phyloP scores from a whole-genome alignment of 1,140 invertebrate species.

The Coelopa frigida region DNA sequence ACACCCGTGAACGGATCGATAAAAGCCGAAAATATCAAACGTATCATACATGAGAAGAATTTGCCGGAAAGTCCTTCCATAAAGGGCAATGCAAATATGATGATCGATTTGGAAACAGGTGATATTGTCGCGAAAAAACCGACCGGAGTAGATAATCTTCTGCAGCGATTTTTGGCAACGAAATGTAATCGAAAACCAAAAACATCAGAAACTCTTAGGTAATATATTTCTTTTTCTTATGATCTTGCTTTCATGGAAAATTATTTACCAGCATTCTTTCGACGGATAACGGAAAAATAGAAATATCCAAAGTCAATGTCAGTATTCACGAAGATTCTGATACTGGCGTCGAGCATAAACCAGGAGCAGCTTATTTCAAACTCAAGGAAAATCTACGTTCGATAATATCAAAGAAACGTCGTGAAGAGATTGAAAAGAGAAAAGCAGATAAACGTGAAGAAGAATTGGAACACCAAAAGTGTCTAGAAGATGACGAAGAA shows the following conservation, averaged over 20 bases:
- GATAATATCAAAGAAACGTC: conserved; percentile 51
- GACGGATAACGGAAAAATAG: conserved; percentile 36
- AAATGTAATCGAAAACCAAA: conserved; percentile 36
- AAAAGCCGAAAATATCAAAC: conserved; percentile 20
- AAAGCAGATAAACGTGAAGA: conserved; percentile 45
- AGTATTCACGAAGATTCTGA: conserved; percentile 36
- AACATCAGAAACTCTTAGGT: conserved; percentile 31
- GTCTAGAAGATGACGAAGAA: conserved; percentile 19
- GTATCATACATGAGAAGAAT: conserved; percentile 19
- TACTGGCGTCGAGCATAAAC: conserved; percentile 46
- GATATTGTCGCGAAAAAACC: conserved; percentile 38
- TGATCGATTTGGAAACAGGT: conserved; percentile 50
- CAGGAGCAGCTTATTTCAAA: conserved; percentile 51
- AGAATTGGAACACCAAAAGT: conserved; percentile 24
- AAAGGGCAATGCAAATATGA: conserved; percentile 47
- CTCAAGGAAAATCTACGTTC: conserved; percentile 52
- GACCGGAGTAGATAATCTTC: conserved; percentile 47
- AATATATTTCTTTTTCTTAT: conserved; percentile 17
- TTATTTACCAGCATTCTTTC: conserved; percentile 26
- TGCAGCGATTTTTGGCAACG: conserved; percentile 53
- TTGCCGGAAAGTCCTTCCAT: conserved; percentile 35
- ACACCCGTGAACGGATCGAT: conserved; percentile 17
- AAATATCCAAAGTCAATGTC: conserved; percentile 42
- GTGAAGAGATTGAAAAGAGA: conserved; percentile 52
- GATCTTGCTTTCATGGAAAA: conserved; percentile 4